Base-by-base conservation (phyloP, 2,888 invertebrate genomes). In the Lacanobia oleracea region DNA sequence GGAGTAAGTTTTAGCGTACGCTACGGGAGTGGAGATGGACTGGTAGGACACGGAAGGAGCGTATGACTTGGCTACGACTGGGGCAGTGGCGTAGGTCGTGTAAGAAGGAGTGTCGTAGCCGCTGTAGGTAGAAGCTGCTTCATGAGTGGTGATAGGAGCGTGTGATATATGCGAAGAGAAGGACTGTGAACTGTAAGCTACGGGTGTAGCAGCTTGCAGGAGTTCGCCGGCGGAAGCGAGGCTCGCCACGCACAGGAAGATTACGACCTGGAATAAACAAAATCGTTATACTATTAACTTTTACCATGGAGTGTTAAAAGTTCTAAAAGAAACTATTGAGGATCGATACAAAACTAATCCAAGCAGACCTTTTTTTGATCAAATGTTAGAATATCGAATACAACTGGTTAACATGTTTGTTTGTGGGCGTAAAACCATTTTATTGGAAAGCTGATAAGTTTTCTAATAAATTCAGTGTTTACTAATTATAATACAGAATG, bases 171-270 rank as follows among this genome's bases (percentile, higher is more conserved):
- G 79, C 1, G 81, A 79, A 40, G 86, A 73, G 81, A 74, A 82
- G 6, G 81, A 82, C 53, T 81, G 85, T 63, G 87, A 88, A 56
- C 80, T 37, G 61, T 96, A 96, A 1, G 93, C 90, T 45, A 93
- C 88, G 1, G 91, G 91, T 0, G 66, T 62, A 37, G 93, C 93
- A 18, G 90, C 92, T 75, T 94, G 93, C 33, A 93, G 89, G n/a
- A 97, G 89, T 83, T 96, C 89, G 79, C 97, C 97, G 69, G 97
- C 97, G 88, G 95, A 96, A 87, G 96, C 97, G 79, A 96, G 94
- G 83, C 97, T 96, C 91, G 97, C 95, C 85, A 95, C 93, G 89
- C 97, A 95, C 88, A 96, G 93, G 88, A 97, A 91, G 70, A 96
- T 91, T 83, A 97, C 88, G 81, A 97, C 92, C 97, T 94, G 66